Conservation (phyloP, 1,140 invertebrate species). For the Colletes latitarsis region DNA sequence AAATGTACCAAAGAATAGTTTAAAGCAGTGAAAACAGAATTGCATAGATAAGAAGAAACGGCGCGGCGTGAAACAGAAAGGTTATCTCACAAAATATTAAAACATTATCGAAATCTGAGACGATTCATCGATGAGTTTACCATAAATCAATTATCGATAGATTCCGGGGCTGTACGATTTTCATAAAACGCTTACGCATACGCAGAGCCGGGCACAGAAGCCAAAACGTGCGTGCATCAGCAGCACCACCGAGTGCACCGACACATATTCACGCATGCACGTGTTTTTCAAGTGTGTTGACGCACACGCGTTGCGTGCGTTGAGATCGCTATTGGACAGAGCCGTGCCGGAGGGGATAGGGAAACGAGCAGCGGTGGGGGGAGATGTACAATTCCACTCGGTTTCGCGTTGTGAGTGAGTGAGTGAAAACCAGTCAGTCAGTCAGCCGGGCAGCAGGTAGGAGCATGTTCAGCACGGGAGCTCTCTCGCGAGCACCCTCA, state of each 20-base stretch:
- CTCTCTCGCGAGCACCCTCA: slow-evolving; percentile 26
- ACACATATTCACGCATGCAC: neutral
- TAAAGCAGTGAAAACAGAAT: too few species aligned
- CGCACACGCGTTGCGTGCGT: slow-evolving; percentile 38
- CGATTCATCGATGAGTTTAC: too few species aligned
- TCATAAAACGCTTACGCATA: neutral
- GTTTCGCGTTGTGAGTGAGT: slow-evolving; percentile 69
- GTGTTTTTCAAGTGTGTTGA: neutral
- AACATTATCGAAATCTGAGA: too few species aligned
- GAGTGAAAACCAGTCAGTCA: slow-evolving; percentile 78
- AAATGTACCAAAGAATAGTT: too few species aligned
- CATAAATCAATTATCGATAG: too few species aligned
- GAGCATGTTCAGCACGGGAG: slow-evolving; percentile 41
- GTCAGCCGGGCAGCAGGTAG: slow-evolving; percentile 63
- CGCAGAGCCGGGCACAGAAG: neutral
- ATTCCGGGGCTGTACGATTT: too few species aligned
- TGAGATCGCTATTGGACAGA: slow-evolving; percentile 42
- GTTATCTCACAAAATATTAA: too few species aligned
- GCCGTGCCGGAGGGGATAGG: slow-evolving; percentile 49
- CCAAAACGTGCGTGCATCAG: neutral
- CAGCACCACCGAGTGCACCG: neutral
- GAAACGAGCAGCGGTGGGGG: slow-evolving; percentile 49
- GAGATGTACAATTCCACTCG: slow-evolving; percentile 65
- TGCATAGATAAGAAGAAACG: too few species aligned
- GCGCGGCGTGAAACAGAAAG: too few species aligned